Conservation (phyloP, 2,113 vertebrate species). For the Athene cunicularia region DNA sequence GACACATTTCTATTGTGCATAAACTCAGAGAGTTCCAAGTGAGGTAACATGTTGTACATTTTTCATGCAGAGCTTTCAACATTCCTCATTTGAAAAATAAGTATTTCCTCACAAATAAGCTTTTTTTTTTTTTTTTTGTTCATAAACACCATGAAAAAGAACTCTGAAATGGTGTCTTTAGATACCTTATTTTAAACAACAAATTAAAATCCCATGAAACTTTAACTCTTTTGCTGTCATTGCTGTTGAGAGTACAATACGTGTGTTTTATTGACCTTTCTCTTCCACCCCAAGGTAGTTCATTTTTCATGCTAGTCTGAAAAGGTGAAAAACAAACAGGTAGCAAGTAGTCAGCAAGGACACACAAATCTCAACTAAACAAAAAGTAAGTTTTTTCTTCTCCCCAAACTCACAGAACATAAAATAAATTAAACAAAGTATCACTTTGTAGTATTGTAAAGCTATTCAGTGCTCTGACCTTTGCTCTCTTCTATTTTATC, state of each 20-base stretch:
- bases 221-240: neutral
- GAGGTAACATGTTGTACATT: neutral
- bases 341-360: neutral
- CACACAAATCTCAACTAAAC: neutral
- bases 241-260: neutral
- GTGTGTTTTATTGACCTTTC: neutral
- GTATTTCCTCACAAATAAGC: neutral
- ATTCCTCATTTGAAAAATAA: neutral
- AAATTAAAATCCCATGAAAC: neutral
- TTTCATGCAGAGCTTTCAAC: neutral
- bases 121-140: neutral
- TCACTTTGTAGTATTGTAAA: neutral
- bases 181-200: neutral
- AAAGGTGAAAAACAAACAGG: neutral
- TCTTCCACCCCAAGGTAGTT: neutral
- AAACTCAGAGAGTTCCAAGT: neutral
- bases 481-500: neutral
- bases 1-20: neutral
- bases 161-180: neutral
- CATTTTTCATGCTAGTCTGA: neutral
- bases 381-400: neutral
- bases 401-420: neutral
- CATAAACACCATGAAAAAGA: neutral
- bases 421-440: neutral
- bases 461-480: neutral